Evolutionary conservation across 2,797 vertebrate species (phyloP), one percentile per base, ranked within the genome.

Genomic region (Acomys russatus): DNA sequence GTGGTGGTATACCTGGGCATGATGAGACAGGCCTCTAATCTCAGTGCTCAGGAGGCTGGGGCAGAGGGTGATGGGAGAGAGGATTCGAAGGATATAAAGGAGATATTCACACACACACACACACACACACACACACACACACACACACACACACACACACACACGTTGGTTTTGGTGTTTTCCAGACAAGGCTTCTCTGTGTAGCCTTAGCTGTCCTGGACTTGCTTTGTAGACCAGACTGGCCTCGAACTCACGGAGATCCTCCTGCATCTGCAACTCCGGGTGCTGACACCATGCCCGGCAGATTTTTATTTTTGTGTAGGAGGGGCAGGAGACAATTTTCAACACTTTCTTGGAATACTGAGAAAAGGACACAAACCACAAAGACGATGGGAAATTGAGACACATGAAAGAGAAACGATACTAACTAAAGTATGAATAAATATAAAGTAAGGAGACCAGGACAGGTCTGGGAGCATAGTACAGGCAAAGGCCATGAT

Each of bases 361-460:
- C 25, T 80, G 64, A n/a, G 66, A 70, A 92, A 93, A 70, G 30
- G 8, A 25, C 63, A 68, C 68, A 76, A 70, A 76, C 59, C 71
- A 63, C 87, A 78, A 90, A 92, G 56, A 93, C 86, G 87, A 86
- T 30, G 86, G 64, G 54, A 89, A 92, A 91, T 66, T 84, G 35
- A 87, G 44, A 54, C 51, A 33, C 73, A n/a, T 79, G 28, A 49
- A 82, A 89, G 51, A 76, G 17, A 96, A 59, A 51, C 38, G 15
- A 63, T 77, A 82, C 64, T 83, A 84, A 78, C 51, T 83, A 80
- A 90, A 90, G 44, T 78, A 88, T 54, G 12, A 90, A 74, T 88
- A 59, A 85, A 78, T 70, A 3, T 8, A 14, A 70, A 14, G 51
- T 61, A 83, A 87, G 73, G 49, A 51, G 28, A 77, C 77, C 56